phyloP scores from a whole-genome alignment of 2,888 invertebrate species.

The Archaeoteleia sp. region DNA sequence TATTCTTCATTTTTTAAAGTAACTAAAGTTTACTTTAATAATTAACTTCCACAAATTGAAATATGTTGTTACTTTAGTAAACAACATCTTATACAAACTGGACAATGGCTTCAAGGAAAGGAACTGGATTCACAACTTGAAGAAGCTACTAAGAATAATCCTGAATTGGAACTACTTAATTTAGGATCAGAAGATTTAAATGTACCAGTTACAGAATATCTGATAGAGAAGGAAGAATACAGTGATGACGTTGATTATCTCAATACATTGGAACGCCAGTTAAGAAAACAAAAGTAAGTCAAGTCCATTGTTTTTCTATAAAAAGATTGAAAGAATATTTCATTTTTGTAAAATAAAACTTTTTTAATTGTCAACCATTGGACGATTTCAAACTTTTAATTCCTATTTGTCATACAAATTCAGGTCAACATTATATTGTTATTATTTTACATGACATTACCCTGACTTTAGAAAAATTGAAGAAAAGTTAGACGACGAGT shows the following conservation, averaged over 20 bases:
- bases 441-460: too few species aligned
- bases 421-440: conserved; percentile 5
- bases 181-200: conserved; percentile 49
- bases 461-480: conserved; percentile 57
- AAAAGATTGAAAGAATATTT: conserved; percentile 10
- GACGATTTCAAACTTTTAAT: background rate
- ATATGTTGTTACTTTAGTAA: too few species aligned
- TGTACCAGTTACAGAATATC: conserved; percentile 52
- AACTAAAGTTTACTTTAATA: conserved; percentile 20
- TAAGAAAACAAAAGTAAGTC: conserved; percentile 63
- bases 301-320: conserved; percentile 6
- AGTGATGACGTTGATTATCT: conserved; percentile 62
- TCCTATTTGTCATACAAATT: background rate
- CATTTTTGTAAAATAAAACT: conserved; percentile 7
- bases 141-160: conserved; percentile 61
- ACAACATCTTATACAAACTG: conserved; percentile 59
- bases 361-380: conserved; percentile 6
- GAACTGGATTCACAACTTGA: conserved; percentile 63
- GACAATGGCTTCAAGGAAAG: conserved; percentile 61
- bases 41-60: too few species aligned
- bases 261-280: conserved; percentile 57
- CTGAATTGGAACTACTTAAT: conserved; percentile 60
- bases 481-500: conserved; percentile 55
- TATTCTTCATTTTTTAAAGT: conserved; percentile 3
- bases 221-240: conserved; percentile 58